Evolutionary conservation across 2,797 vertebrate species (phyloP).

Genomic region (Podarcis lilfordi): DNA sequence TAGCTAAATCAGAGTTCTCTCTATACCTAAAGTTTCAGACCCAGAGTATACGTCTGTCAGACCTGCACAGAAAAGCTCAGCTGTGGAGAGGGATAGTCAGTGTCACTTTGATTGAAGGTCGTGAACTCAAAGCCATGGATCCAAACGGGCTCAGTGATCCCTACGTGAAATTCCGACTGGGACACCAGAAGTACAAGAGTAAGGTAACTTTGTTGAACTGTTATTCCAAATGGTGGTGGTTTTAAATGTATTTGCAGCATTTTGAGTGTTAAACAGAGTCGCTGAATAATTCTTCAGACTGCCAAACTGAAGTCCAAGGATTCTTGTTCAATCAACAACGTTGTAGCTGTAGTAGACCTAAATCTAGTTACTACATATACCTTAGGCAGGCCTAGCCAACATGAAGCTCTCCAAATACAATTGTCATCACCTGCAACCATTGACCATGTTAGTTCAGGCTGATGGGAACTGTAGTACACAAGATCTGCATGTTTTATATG

Average conservation of each 20-base stretch:
- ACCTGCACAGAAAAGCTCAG: constrained; percentile 91
- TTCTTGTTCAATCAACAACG: neutral
- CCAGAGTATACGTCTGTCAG: constrained; percentile 92
- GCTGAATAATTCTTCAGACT: neutral
- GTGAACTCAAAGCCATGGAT: constrained; percentile 93
- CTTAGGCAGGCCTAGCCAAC: too few relatives aligned
- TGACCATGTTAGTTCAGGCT: too few relatives aligned
- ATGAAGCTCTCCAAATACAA: too few relatives aligned
- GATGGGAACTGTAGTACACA: neutral
- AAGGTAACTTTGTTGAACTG: constrained; percentile 81
- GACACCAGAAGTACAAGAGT: constrained; percentile 97
- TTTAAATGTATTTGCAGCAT: neutral
- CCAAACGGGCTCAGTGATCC: constrained; percentile 93
- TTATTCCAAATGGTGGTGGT: neutral
- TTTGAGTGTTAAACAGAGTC: neutral
- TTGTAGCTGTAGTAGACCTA: neutral
- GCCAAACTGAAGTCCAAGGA: neutral
- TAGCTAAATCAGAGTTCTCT: constrained; percentile 39
- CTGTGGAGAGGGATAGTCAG: constrained; percentile 98
- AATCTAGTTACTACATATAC: neutral
- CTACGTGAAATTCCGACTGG: constrained; percentile 93
- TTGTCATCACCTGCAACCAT: too few relatives aligned
- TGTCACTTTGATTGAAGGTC: constrained; percentile 92
- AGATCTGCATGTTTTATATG: neutral
- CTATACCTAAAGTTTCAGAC: constrained; percentile 81